A percentile compares a stretch with the other conserved stretches of the same genome.
phyloP scores from a whole-genome alignment of 92 coral and sea anemone genomes.

The Paramuricea clavata region DNA sequence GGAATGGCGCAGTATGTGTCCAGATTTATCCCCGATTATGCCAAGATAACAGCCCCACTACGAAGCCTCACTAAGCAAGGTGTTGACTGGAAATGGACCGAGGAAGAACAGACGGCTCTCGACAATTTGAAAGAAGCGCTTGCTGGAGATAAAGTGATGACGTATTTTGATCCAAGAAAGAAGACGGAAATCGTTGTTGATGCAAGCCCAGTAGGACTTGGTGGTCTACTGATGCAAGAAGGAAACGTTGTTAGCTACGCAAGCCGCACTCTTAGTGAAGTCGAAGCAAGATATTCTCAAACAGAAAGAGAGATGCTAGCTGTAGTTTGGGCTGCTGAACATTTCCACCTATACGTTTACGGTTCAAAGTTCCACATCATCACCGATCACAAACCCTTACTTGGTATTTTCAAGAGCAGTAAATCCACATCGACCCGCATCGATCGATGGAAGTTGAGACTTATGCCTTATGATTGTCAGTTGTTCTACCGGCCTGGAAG shows the following conservation, averaged over 20 bases:
- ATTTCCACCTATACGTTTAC: conserved; percentile 61
- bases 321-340: conserved; percentile 74
- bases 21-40: conserved; percentile 49
- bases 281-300: conserved; percentile 59
- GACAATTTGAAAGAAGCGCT: conserved; percentile 63
- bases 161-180: conserved; percentile 65
- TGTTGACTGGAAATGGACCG: conserved; percentile 68
- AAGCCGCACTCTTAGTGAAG: conserved; percentile 66
- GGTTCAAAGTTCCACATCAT: conserved; percentile 61
- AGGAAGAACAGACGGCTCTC: conserved; percentile 65
- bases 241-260: conserved; percentile 66
- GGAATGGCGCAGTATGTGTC: not conserved
- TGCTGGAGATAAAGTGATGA: conserved; percentile 64
- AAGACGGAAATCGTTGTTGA: conserved; percentile 63
- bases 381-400: conserved; percentile 81
- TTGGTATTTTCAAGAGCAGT: conserved; percentile 59
- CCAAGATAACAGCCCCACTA: conserved; percentile 66
- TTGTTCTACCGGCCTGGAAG: conserved; percentile 68
- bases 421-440: conserved; percentile 64
- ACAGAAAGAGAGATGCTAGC: conserved; percentile 70
- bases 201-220: conserved; percentile 73
- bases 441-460: conserved; percentile 74
- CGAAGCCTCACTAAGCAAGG: conserved; percentile 60
- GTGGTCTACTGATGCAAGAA: conserved; percentile 59
- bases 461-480: conserved; percentile 69